A percentile compares a stretch with the other conserved stretches of the same genome.
These are phyloP conservation scores for Nasonia vitripennis DNA, from an alignment of 1,140 invertebrate genomes.

Conservation along the genomic window DNA sequence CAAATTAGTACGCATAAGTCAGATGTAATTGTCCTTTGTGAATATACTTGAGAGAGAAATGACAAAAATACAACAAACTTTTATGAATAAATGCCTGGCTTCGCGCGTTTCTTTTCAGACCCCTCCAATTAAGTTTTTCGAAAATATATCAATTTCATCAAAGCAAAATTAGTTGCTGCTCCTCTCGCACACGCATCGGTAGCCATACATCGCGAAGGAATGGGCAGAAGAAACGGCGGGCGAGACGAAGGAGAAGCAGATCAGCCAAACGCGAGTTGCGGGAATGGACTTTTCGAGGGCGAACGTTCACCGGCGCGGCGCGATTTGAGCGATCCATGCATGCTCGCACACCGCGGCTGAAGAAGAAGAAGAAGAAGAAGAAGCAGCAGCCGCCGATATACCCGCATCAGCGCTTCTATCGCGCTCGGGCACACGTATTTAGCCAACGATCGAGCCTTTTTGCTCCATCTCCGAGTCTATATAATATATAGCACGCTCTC, in stretches of 20 bases:
- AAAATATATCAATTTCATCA: not conserved
- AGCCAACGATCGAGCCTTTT: not conserved
- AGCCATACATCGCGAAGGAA: not conserved
- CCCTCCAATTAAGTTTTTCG: not conserved
- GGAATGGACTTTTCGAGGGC: conserved; percentile 45
- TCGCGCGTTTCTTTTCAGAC: not conserved
- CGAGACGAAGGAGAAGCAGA: not conserved
- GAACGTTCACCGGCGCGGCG: conserved; percentile 38
- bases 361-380: not conserved
- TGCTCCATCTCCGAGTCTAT: not conserved
- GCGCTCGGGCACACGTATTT: not conserved
- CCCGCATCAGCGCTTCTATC: not conserved
- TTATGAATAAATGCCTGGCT: conserved; percentile 66
- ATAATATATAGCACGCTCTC: not conserved
- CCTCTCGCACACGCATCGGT: not conserved
- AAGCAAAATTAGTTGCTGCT: not conserved
- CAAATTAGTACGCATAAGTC: conserved; percentile 65
- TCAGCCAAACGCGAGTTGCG: not conserved
- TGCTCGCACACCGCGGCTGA: too few species aligned
- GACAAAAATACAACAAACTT: conserved; percentile 74
- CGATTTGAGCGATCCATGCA: conserved; percentile 31
- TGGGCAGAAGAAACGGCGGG: not conserved
- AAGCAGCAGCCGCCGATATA: not conserved
- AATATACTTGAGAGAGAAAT: conserved; percentile 73
- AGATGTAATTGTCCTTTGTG: conserved; percentile 75